These are phyloP conservation scores for Platorchestia sp. DNA, from an alignment of 1,140 invertebrate species.

Conservation along the genomic window DNA sequence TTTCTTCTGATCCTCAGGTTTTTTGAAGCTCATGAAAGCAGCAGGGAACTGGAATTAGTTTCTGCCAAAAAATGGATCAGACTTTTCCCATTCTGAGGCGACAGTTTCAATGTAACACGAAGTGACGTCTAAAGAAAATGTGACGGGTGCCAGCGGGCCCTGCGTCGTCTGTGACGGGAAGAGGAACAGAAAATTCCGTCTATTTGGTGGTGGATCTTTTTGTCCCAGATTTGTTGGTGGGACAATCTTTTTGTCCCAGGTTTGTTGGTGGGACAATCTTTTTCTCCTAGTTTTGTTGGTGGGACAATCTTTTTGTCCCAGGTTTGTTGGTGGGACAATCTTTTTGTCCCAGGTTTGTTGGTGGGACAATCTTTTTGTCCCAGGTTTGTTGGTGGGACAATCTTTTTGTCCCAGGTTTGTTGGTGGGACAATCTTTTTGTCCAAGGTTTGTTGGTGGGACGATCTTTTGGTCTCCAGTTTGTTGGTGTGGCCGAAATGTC, in stretches of 20 bases:
- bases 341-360: neutral
- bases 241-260: neutral
- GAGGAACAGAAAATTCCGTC: too few species aligned
- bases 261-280: neutral
- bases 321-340: neutral
- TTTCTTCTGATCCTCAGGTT: neutral
- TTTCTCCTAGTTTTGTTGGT: neutral
- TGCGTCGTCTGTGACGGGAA: too few species aligned
- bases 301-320: neutral
- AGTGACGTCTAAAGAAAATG: neutral
- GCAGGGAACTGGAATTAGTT: neutral
- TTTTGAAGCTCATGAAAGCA: conserved; percentile 9
- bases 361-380: neutral
- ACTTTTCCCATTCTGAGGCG: neutral
- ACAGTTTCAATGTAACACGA: conserved; percentile 25
- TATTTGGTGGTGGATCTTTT: too few species aligned
- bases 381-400: too few species aligned
- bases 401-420: too few species aligned
- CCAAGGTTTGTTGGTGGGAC: too few species aligned
- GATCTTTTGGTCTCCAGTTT: too few species aligned
- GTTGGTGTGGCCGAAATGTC: too few species aligned
- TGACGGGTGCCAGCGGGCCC: neutral
- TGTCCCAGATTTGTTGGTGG: neutral
- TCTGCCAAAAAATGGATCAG: neutral
- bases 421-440: too few species aligned